These are phyloP conservation scores for Myiozetetes cayanensis DNA, from an alignment of 2,113 vertebrate species.

Conservation along the genomic window DNA sequence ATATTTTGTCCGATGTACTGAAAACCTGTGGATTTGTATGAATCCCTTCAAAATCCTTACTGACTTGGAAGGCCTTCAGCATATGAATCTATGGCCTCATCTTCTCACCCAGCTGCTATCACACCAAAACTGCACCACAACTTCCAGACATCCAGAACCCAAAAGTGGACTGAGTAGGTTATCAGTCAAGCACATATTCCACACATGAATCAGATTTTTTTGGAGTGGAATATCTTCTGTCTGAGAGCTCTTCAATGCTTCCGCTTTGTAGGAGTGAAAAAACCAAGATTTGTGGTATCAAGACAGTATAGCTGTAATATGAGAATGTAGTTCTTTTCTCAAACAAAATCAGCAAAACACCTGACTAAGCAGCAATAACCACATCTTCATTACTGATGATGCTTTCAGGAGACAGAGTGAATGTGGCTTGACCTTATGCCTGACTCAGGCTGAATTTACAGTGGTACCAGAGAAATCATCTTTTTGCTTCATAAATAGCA, in stretches of 20 bases:
- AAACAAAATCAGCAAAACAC: not conserved
- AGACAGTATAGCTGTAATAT: not conserved
- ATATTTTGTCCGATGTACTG: not conserved
- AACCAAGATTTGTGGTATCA: not conserved
- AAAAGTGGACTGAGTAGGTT: not conserved
- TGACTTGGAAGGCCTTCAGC: not conserved
- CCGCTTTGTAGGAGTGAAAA: not conserved
- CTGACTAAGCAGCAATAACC: not conserved
- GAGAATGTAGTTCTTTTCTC: not conserved
- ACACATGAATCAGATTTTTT: not conserved
- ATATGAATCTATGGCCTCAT: not conserved
- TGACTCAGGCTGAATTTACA: not conserved
- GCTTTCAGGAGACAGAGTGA: not conserved
- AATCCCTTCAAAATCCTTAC: not conserved
- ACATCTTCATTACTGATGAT: not conserved
- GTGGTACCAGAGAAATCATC: not conserved
- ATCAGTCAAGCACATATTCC: not conserved
- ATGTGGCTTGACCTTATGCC: not conserved
- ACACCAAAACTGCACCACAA: not conserved
- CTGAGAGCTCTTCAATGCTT: not conserved
- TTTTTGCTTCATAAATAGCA: not conserved
- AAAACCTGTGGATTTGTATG: not conserved
- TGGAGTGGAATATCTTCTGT: not conserved
- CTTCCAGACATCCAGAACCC: not conserved
- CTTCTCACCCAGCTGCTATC: not conserved